These are phyloP conservation scores for Dipodomys ordii DNA, from an alignment of 2,113 vertebrate species.

Conservation along the genomic window DNA sequence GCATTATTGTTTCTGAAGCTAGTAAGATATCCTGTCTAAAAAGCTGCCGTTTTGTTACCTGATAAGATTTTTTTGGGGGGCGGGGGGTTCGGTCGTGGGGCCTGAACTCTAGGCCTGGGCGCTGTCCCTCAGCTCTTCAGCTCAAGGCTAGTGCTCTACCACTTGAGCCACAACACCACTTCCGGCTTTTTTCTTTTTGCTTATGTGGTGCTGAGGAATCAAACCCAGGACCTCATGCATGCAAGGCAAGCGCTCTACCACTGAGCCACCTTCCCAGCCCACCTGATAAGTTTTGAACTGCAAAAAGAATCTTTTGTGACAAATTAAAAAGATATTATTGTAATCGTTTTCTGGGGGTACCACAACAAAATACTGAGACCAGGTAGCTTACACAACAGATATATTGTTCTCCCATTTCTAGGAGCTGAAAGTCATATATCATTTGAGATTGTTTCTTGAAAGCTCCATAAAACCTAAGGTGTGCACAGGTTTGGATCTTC, in stretches of 20 bases:
- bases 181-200: too few relatives aligned
- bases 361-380: not conserved
- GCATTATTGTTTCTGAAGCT: not conserved
- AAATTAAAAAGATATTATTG: not conserved
- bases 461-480: not conserved
- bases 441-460: too few relatives aligned
- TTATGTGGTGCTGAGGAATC: too few relatives aligned
- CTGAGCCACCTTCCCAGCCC: too few relatives aligned
- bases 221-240: too few relatives aligned
- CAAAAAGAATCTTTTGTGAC: not conserved
- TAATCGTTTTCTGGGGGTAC: not conserved
- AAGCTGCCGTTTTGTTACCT: constrained; percentile 11
- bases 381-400: not conserved
- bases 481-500: not conserved
- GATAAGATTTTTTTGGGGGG: not conserved
- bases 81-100: too few relatives aligned
- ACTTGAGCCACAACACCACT: too few relatives aligned
- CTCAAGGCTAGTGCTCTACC: too few relatives aligned
- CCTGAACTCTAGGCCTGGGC: too few relatives aligned
- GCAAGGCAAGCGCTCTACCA: too few relatives aligned
- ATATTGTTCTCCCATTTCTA: not conserved
- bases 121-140: too few relatives aligned
- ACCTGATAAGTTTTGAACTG: not conserved
- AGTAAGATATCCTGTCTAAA: not conserved
- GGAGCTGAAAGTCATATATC: not conserved